These are phyloP conservation scores for Tetragonula clypearis DNA, from an alignment of 1,140 invertebrate species.

Conservation along the genomic window DNA sequence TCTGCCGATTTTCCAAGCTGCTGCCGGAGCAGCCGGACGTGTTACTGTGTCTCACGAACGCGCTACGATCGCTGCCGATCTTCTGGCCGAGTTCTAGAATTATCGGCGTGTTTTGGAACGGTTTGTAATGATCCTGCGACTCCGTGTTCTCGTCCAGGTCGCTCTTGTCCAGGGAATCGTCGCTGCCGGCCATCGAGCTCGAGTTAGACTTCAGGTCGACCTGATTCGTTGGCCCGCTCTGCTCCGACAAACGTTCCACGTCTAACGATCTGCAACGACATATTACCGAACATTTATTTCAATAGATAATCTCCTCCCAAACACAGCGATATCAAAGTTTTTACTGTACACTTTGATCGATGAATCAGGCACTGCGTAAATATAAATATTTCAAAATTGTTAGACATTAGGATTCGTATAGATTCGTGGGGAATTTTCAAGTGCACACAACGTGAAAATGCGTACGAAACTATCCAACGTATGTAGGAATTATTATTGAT, in stretches of 20 bases:
- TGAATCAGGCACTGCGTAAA: too few relatives aligned
- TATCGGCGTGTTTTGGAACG: slow-evolving; percentile 72
- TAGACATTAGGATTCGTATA: too few relatives aligned
- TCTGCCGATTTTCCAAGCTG: slow-evolving; percentile 67
- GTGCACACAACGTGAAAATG: too few relatives aligned
- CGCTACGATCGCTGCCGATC: slow-evolving; percentile 75
- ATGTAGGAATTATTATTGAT: too few relatives aligned
- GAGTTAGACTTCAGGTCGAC: slow-evolving; percentile 78
- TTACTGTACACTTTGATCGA: too few relatives aligned
- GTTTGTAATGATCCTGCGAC: slow-evolving; percentile 74
- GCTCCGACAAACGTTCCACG: slow-evolving; percentile 83
- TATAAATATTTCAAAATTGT: too few relatives aligned
- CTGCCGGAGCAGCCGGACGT: slow-evolving; percentile 58
- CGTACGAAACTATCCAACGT: too few relatives aligned
- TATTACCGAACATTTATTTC: not conserved
- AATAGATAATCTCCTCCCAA: too few relatives aligned
- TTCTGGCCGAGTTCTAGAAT: slow-evolving; percentile 77
- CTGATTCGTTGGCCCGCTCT: slow-evolving; percentile 71
- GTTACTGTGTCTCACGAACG: slow-evolving; percentile 72
- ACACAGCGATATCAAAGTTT: too few relatives aligned
- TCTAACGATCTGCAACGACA: slow-evolving; percentile 73
- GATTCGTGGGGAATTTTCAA: too few relatives aligned
- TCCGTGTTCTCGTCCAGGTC: slow-evolving; percentile 83
- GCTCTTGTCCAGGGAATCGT: slow-evolving; percentile 85
- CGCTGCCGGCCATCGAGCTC: slow-evolving; percentile 83